These are phyloP conservation scores for Dryococelus australis DNA, from an alignment of 2,888 invertebrate species.

Conservation along the genomic window DNA sequence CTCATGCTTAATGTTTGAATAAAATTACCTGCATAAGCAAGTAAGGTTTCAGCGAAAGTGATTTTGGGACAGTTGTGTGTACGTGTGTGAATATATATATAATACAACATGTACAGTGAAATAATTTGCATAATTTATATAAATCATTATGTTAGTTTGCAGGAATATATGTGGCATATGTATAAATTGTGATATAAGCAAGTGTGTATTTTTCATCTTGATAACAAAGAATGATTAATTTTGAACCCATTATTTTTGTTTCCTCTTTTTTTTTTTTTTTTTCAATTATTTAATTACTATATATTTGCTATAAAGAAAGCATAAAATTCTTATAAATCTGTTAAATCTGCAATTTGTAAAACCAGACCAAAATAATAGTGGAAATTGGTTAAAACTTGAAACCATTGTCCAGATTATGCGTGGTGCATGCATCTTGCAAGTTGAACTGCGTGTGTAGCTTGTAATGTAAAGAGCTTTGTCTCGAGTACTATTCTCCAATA, in stretches of 20 bases:
- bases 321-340: too few relatives aligned
- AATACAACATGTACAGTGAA: background rate
- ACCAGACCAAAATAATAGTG: too few relatives aligned
- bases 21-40: background rate
- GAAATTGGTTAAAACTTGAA: too few relatives aligned
- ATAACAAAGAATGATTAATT: conserved; percentile 20
- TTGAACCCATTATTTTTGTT: background rate
- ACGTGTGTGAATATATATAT: background rate
- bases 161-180: conserved; percentile 12
- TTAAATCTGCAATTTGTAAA: too few relatives aligned
- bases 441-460: too few relatives aligned
- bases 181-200: conserved; percentile 11
- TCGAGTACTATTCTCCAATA: too few relatives aligned
- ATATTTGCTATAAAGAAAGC: background rate
- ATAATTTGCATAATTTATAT: background rate
- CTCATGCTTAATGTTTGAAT: background rate
- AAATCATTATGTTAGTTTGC: background rate
- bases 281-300: background rate
- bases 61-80: background rate
- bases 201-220: conserved; percentile 25
- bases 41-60: background rate
- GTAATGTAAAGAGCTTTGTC: too few relatives aligned
- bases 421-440: too few relatives aligned
- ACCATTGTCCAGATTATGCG: too few relatives aligned
- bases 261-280: background rate